Conservation (phyloP, 2,888 invertebrate genomes). For the Sialis lutaria region DNA sequence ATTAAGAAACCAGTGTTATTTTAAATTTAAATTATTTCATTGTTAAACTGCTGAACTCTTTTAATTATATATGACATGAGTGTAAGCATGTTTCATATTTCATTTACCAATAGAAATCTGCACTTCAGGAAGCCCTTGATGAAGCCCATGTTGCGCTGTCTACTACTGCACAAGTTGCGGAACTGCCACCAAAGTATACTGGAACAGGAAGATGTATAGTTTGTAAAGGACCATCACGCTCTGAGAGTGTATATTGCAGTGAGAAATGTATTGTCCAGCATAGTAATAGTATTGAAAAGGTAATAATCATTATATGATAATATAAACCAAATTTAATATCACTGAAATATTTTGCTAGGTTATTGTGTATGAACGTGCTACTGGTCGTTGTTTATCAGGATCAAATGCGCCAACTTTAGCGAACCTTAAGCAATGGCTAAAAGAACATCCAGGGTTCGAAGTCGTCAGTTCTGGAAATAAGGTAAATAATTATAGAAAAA, state of each 20-base stretch:
- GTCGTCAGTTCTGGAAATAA: slow-evolving; percentile 45
- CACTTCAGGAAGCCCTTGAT: slow-evolving; percentile 1
- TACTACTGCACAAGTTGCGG: not conserved
- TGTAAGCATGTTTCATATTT: not conserved
- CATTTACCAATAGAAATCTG: not conserved
- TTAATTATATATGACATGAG: not conserved
- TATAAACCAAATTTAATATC: slow-evolving; percentile 7
- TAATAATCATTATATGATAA: slow-evolving; percentile 10
- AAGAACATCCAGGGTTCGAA: slow-evolving; percentile 75
- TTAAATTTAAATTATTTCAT: too few relatives aligned
- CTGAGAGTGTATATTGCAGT: slow-evolving; percentile 78
- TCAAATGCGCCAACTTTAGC: slow-evolving; percentile 68
- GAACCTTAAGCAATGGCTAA: slow-evolving; percentile 67
- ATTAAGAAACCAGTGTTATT: too few relatives aligned
- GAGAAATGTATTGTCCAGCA: slow-evolving; percentile 74
- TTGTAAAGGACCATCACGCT: slow-evolving; percentile 55
- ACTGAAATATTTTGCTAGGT: slow-evolving; percentile 27
- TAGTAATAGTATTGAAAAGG: slow-evolving; percentile 48
- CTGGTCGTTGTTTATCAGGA: slow-evolving; percentile 56
- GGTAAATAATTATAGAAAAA: slow-evolving; percentile 12
- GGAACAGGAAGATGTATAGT: slow-evolving; percentile 43
- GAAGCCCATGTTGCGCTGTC: slow-evolving; percentile 1
- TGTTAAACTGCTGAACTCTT: too few relatives aligned
- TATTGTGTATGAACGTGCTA: slow-evolving; percentile 68
- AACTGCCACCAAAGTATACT: not conserved